Evolutionary conservation across 2,113 vertebrate species (phyloP).

Genomic region (Rissa tridactyla): DNA sequence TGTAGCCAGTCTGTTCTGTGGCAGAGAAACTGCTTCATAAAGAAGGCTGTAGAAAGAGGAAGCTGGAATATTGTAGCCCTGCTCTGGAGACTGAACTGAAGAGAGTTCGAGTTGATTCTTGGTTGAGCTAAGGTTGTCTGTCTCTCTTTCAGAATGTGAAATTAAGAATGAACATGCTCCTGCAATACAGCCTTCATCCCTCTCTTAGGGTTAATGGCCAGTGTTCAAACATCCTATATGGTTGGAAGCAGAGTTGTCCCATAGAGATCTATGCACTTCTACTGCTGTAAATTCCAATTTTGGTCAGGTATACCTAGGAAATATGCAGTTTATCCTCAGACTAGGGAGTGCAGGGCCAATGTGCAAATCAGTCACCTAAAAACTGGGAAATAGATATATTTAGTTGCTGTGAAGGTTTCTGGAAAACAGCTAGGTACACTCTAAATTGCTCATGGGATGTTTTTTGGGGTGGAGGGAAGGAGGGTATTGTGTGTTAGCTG

Average conservation of each 20-base stretch:
- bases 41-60: neutral
- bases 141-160: neutral
- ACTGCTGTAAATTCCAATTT: neutral
- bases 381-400: neutral
- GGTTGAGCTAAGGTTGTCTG: neutral
- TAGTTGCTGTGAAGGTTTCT: neutral
- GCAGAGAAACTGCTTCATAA: neutral
- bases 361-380: neutral
- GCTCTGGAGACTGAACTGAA: neutral
- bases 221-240: neutral
- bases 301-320: neutral
- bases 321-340: neutral
- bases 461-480: neutral
- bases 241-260: neutral
- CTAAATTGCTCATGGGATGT: neutral
- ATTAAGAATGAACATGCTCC: neutral
- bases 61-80: neutral
- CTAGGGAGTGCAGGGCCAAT: neutral
- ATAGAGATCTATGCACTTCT: neutral
- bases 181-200: neutral
- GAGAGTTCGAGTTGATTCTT: neutral
- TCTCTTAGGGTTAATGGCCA: neutral
- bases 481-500: neutral
- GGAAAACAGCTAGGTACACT: neutral
- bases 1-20: neutral